Evolutionary conservation across 2,113 vertebrate species (phyloP).

Genomic region (Colius striatus): DNA sequence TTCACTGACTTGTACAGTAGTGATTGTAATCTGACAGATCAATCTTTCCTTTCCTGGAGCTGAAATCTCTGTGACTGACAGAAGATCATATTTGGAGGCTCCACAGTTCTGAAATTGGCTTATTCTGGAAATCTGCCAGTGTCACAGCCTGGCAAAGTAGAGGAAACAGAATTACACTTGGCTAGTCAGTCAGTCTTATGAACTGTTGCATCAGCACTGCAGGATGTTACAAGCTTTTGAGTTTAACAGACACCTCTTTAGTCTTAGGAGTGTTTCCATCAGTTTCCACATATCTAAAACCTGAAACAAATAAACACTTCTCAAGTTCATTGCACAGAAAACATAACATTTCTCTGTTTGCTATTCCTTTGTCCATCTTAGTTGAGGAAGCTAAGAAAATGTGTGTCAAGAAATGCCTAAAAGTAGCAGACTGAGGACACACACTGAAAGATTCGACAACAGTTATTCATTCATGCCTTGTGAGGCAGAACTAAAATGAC

Average conservation of each 20-base stretch:
- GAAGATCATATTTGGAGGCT: conserved; percentile 55
- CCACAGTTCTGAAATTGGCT: conserved; percentile 56
- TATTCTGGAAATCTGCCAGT: conserved; percentile 64
- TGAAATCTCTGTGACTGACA: conserved; percentile 56
- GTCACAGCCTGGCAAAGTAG: conserved; percentile 50
- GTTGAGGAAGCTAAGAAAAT: neutral
- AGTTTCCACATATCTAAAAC: neutral
- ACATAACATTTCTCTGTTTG: neutral
- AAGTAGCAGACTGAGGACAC: neutral
- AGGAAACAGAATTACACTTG: conserved; percentile 41
- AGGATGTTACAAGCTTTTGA: conserved; percentile 28
- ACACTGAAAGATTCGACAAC: neutral
- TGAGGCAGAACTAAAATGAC: conserved; percentile 2
- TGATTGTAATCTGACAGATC: conserved; percentile 43
- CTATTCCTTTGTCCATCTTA: neutral
- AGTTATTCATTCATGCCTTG: neutral
- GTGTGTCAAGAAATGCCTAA: neutral
- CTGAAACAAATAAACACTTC: neutral
- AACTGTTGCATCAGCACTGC: conserved; percentile 40
- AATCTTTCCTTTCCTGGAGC: conserved; percentile 57
- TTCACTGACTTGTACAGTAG: neutral
- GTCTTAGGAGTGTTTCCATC: neutral
- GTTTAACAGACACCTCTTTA: neutral
- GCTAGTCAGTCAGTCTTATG: conserved; percentile 18
- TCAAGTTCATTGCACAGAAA: neutral